Evolutionary conservation across 92 coral and sea anemone genomes (phyloP).

Genomic region (Porites cylindrica): DNA sequence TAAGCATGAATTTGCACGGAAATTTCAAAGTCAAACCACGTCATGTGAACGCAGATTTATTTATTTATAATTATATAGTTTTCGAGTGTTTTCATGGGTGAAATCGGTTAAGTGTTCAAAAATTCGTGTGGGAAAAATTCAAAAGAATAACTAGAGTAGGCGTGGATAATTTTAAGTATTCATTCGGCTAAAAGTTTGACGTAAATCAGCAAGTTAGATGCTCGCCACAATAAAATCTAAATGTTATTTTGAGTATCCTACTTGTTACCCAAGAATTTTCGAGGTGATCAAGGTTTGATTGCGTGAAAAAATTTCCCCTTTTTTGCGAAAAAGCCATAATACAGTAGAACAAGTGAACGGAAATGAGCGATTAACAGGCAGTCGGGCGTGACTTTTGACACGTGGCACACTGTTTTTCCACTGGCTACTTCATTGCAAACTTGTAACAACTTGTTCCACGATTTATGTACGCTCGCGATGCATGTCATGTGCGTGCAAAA

Average conservation of each 20-base stretch:
- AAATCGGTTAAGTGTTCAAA: constrained; percentile 8
- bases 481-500: background rate
- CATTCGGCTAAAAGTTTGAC: background rate
- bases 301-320: background rate
- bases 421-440: background rate
- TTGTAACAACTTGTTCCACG: background rate
- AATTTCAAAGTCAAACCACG: background rate
- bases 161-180: constrained; percentile 1
- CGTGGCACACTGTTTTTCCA: background rate
- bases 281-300: background rate
- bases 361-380: constrained; percentile 8
- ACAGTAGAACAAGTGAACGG: background rate
- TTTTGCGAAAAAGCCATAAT: background rate
- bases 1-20: too few relatives aligned
- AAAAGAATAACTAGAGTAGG: background rate
- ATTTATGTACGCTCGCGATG: background rate
- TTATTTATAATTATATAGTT: background rate
- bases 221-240: background rate
- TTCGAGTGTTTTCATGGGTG: constrained; percentile 36
- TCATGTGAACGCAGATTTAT: background rate
- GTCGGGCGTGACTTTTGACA: background rate
- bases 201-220: background rate
- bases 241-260: background rate
- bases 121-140: constrained; percentile 36
- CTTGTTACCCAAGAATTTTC: background rate